Percentiles rank a stretch among this genome's conserved stretches.
Evolutionary conservation across 1,140 invertebrate genomes (phyloP).

Genomic region (Uloborus diversus): DNA sequence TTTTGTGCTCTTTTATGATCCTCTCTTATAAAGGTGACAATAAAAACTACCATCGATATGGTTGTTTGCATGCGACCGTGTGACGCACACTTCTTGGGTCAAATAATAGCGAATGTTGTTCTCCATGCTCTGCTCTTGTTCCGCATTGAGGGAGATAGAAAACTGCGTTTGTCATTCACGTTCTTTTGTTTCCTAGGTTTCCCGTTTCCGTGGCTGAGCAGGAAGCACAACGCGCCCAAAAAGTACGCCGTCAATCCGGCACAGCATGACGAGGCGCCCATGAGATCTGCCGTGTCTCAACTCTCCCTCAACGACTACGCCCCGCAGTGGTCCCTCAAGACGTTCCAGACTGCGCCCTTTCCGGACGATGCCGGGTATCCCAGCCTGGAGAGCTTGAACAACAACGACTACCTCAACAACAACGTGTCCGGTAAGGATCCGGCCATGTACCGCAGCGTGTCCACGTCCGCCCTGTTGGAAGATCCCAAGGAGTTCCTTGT

Average conservation of each 20-base stretch:
- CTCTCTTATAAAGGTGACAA: no score
- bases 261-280: conserved; percentile 6
- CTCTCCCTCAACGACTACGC: conserved; percentile 43
- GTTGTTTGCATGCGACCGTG: no score
- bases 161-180: no score
- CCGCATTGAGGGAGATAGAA: no score
- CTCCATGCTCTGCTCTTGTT: no score
- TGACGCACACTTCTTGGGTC: no score
- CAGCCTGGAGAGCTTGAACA: conserved; percentile 22
- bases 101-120: no score
- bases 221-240: conserved; percentile 49
- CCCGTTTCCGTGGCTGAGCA: conserved; percentile 50
- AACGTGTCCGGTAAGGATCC: conserved; percentile 21
- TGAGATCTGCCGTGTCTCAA: conserved; percentile 45
- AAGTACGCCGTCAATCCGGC: conserved; percentile 44
- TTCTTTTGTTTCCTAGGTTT: conserved; percentile 37
- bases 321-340: conserved; percentile 38
- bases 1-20: no score
- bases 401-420: conserved; percentile 16
- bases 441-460: conserved; percentile 51
- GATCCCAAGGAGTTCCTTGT: conserved; percentile 16
- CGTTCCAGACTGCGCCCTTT: conserved; percentile 7
- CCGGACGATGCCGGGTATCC: conserved; percentile 8
- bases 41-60: no score
- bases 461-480: conserved; percentile 48